Conservation (phyloP, 2,113 vertebrate genomes). For the Laticauda colubrina region DNA sequence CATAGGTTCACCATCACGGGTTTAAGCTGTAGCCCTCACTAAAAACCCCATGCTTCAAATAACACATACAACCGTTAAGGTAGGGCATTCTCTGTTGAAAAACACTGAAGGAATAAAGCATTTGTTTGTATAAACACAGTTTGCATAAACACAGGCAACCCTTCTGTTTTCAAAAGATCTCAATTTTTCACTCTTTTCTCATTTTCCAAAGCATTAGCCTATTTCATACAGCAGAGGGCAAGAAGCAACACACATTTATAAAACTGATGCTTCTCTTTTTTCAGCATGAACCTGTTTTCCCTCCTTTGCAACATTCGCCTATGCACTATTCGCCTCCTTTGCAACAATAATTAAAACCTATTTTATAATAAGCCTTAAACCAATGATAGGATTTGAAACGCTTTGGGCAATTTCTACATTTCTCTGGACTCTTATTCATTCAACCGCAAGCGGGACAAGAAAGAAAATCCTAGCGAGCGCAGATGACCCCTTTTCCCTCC, state of each 20-base stretch:
- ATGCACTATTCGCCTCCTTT: not conserved
- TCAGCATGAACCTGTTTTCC: not conserved
- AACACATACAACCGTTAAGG: not conserved
- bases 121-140: too few relatives aligned
- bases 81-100: not conserved
- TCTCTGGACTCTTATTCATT: not conserved
- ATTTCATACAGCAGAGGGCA: not conserved
- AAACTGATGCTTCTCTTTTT: not conserved
- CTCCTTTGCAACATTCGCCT: not conserved
- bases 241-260: not conserved
- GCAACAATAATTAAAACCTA: not conserved
- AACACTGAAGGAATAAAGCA: not conserved
- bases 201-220: not conserved
- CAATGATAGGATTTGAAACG: not conserved
- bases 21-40: not conserved
- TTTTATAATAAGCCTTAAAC: not conserved
- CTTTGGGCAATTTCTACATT: not conserved
- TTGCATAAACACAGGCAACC: not conserved
- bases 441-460: not conserved
- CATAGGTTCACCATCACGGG: too few relatives aligned
- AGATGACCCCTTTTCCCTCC: not conserved
- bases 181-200: not conserved
- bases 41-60: not conserved
- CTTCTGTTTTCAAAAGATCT: not conserved
- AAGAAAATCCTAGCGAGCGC: not conserved